These are phyloP conservation scores for Emmelina monodactyla DNA, from an alignment of 2,888 invertebrate species.

Conservation along the genomic window DNA sequence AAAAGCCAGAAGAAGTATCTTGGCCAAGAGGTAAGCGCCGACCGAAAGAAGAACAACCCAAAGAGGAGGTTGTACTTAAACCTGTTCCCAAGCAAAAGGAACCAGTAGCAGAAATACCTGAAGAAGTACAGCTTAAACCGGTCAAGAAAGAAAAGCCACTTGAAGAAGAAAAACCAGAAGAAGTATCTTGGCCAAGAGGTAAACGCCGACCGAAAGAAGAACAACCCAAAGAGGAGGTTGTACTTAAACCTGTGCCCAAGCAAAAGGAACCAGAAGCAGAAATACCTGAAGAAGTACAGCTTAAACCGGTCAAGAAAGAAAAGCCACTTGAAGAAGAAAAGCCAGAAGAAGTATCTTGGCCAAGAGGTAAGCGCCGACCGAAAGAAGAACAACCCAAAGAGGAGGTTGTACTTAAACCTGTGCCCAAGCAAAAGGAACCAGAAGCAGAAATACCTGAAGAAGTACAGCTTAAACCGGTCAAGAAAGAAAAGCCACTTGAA, in stretches of 20 bases:
- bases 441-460: constrained; percentile 36
- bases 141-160: constrained; percentile 19
- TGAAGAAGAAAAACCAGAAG: constrained; percentile 24
- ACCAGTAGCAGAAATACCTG: constrained; percentile 29
- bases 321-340: constrained; percentile 21
- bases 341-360: constrained; percentile 30
- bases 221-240: constrained; percentile 40
- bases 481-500: constrained; percentile 20
- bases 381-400: constrained; percentile 33
- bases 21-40: constrained; percentile 33
- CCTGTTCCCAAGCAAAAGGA: constrained; percentile 25
- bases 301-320: constrained; percentile 27
- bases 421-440: constrained; percentile 19
- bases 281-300: constrained; percentile 27
- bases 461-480: constrained; percentile 34
- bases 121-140: constrained; percentile 37
- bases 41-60: constrained; percentile 22
- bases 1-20: constrained; percentile 23
- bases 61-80: constrained; percentile 21
- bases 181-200: constrained; percentile 28
- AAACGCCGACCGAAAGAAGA: constrained; percentile 27
- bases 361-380: constrained; percentile 24
- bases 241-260: constrained; percentile 30
- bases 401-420: constrained; percentile 27
- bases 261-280: constrained; percentile 21